A percentile compares a stretch with the other conserved stretches of the same genome.
These are phyloP conservation scores for Lophotis ruficrista DNA, from an alignment of 2,113 vertebrate species.

Conservation along the genomic window DNA sequence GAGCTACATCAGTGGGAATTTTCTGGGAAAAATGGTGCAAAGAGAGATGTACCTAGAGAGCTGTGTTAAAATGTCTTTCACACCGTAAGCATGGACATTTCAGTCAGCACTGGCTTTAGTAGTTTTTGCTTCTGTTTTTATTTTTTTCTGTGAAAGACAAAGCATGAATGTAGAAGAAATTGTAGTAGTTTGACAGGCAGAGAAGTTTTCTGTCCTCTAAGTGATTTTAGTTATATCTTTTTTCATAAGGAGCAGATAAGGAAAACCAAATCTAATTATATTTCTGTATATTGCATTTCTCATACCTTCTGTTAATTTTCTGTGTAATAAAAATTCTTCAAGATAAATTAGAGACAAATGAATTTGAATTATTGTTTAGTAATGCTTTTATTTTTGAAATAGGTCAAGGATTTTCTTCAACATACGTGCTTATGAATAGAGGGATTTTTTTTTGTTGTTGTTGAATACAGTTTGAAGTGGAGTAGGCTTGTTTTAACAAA, in stretches of 20 bases:
- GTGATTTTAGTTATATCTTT: neutral
- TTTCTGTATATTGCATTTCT: neutral
- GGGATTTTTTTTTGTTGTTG: neutral
- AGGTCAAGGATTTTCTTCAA: neutral
- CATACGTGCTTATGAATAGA: neutral
- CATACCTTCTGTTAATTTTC: neutral
- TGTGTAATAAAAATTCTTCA: neutral
- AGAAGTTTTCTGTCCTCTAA: neutral
- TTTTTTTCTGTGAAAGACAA: neutral
- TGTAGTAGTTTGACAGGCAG: neutral
- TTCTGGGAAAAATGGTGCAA: neutral
- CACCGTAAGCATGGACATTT: neutral
- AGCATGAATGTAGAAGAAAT: neutral
- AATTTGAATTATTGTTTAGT: neutral
- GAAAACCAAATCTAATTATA: neutral
- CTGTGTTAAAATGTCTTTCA: neutral
- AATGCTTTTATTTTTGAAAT: neutral
- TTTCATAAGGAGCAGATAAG: neutral
- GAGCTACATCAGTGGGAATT: neutral
- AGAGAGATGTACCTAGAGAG: neutral
- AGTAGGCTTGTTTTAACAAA: neutral
- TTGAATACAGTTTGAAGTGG: neutral
- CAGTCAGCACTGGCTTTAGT: neutral
- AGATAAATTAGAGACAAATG: neutral
- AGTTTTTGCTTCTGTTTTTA: neutral